Base-by-base conservation (phyloP, 2,113 vertebrate genomes). In the Elephas maximus region DNA sequence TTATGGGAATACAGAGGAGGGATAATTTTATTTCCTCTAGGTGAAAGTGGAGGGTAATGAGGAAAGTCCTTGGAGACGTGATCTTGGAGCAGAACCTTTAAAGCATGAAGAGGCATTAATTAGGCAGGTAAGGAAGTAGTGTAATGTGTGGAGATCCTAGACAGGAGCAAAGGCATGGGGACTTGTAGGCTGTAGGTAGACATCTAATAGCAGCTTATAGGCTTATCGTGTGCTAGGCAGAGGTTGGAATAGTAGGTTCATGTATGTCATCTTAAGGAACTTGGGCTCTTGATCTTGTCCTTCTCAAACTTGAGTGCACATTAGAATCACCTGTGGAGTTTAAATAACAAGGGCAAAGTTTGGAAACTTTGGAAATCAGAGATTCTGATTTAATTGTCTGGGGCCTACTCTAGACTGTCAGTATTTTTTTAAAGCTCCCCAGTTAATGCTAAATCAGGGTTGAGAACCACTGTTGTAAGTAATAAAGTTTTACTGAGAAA, bases 401-500 rank as follows among this genome's bases (percentile, higher is more conserved):
- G 65, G n/a, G 48, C 17, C 41, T 91, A 45, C 48, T 91, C 5
- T 79, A 76, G 69, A 69, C 37, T 24, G 18, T 89, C 82, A 67
- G 2, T 79, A n/a, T 77, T 57, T 57, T 57, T 17, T 17, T 57
- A 57, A 57, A 57, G 53, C 53, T 57, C 15, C 17, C 41, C 15
- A 37, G 21, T 12, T 77, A 41, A 86, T 89, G n/a, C 71, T 76
- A 9, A 90, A 71, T 63, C 53, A 76, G 53, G 63, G 6, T 26
- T 84, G 20, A 73, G 62, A 51, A 14, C 67, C 20, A 76, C n/a
- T 92, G 44, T 65, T 77, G 7, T 77, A 67, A 63, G 85, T 83
- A 62, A 63, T 57, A 15, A 69, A 81, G 51, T 82, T 97, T 96
- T 91, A 73, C 23, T 81, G 78, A 81, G 65, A 81, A 96, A 88